Base-by-base conservation (phyloP, 2,888 invertebrate genomes). In the Lepidochitona cinerea region DNA sequence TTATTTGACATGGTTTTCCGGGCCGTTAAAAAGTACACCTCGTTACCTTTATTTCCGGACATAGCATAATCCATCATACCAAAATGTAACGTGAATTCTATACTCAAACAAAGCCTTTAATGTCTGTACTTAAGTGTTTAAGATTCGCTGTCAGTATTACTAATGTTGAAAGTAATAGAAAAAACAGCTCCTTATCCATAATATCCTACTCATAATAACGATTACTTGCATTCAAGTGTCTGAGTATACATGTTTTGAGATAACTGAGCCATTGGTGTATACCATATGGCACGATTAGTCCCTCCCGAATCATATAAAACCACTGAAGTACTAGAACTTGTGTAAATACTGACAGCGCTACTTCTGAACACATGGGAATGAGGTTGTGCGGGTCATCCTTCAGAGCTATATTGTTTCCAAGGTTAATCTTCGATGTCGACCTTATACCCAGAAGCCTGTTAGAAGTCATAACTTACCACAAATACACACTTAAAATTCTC, bases 161-260 rank as follows among this genome's bases (percentile, higher is more conserved):
- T n/a, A n/a, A n/a, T n/a, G n/a, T n/a, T n/a, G n/a, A n/a, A n/a
- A n/a, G n/a, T n/a, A n/a, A n/a, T n/a, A n/a, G n/a, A n/a, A n/a
- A n/a, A n/a, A n/a, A n/a, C n/a, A n/a, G n/a, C n/a, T n/a, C n/a
- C n/a, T n/a, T n/a, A n/a, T n/a, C n/a, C n/a, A n/a, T n/a, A n/a
- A n/a, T n/a, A n/a, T n/a, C n/a, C n/a, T n/a, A n/a, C n/a, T n/a
- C n/a, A n/a, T n/a, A n/a, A n/a, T n/a, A n/a, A n/a, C n/a, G n/a
- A n/a, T n/a, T n/a, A n/a, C n/a, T n/a, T n/a, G n/a, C n/a, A n/a
- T n/a, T n/a, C n/a, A n/a, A n/a, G n/a, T n/a, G n/a, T n/a, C n/a
- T n/a, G n/a, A n/a, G n/a, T n/a, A n/a, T n/a, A n/a, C n/a, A 36
- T 66, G 23, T 49, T 66, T 70, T 53, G 26, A 49, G 49, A 49